Conservation (phyloP, 2,888 invertebrate genomes). For the Griposia aprilina region DNA sequence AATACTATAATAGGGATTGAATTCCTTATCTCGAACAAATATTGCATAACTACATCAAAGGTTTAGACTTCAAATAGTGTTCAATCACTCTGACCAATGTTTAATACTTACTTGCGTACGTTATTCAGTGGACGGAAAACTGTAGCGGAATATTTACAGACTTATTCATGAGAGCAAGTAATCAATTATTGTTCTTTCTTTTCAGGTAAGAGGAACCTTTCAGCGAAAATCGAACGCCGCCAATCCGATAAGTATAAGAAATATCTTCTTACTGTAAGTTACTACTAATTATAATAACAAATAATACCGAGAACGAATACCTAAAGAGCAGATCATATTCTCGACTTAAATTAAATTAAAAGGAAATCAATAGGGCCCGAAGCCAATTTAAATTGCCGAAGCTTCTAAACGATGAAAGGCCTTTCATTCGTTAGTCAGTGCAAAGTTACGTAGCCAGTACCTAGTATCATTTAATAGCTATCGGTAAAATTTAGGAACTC, state of each 20-base stretch:
- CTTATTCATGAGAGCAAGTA: constrained; percentile 70
- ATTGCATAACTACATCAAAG: constrained; percentile 28
- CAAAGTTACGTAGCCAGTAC: constrained; percentile 13
- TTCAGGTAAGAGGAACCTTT: constrained; percentile 79
- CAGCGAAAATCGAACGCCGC: constrained; percentile 43
- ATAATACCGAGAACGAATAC: constrained; percentile 7
- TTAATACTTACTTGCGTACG: constrained; percentile 40
- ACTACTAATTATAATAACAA: constrained; percentile 35
- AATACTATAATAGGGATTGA: background rate
- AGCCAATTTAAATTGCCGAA: constrained; percentile 50
- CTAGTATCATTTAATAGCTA: constrained; percentile 4
- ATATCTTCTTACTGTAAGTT: constrained; percentile 65
- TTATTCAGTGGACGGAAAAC: constrained; percentile 34
- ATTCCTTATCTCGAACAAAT: constrained; percentile 5
- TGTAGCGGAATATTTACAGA: constrained; percentile 48
- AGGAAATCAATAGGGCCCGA: background rate
- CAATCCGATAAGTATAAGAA: constrained; percentile 74
- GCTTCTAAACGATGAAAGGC: constrained; percentile 26
- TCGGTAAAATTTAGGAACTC: background rate
- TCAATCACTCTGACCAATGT: constrained; percentile 48
- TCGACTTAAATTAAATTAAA: constrained; percentile 34
- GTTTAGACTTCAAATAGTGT: constrained; percentile 31
- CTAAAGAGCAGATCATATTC: constrained; percentile 7
- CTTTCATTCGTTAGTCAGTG: constrained; percentile 13
- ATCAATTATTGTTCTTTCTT: constrained; percentile 79